phyloP scores from a whole-genome alignment of 2,888 invertebrate genomes.

The Protophormia terraenovae region DNA sequence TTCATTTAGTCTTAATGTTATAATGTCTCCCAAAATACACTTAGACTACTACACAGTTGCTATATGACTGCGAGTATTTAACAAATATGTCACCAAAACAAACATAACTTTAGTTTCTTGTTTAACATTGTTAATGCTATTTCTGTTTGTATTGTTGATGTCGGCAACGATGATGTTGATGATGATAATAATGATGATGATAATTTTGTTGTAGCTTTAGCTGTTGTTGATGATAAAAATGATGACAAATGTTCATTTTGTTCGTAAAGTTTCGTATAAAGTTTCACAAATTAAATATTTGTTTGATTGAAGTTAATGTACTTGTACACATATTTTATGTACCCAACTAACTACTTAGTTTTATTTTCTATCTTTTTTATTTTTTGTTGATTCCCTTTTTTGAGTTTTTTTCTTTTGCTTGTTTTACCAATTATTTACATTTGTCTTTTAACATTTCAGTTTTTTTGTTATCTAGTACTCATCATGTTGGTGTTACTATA shows the following conservation, averaged over 20 bases:
- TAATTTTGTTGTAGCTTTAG: slow-evolving; percentile 24
- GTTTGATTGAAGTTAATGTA: slow-evolving; percentile 65
- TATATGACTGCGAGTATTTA: slow-evolving; percentile 36
- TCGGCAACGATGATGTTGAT: background rate
- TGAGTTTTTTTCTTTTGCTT: slow-evolving; percentile 38
- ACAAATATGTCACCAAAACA: slow-evolving; percentile 58
- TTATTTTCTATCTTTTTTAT: background rate
- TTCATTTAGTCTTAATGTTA: slow-evolving; percentile 20
- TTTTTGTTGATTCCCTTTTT: slow-evolving; percentile 2
- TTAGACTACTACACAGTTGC: slow-evolving; percentile 7
- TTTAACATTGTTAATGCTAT: slow-evolving; percentile 47
- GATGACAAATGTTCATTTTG: slow-evolving; percentile 36
- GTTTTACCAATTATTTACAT: slow-evolving; percentile 48
- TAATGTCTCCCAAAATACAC: slow-evolving; percentile 10
- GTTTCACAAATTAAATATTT: slow-evolving; percentile 64
- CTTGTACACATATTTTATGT: slow-evolving; percentile 46
- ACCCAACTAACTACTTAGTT: slow-evolving; percentile 16
- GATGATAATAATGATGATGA: background rate
- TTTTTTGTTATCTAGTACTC: background rate
- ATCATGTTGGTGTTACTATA: background rate
- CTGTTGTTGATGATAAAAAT: slow-evolving; percentile 13
- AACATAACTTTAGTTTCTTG: slow-evolving; percentile 52
- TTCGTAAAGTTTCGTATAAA: slow-evolving; percentile 51
- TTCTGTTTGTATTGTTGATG: slow-evolving; percentile 22
- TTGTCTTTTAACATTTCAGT: slow-evolving; percentile 28